phyloP scores from a whole-genome alignment of 2,113 vertebrate species.

The Zosterops lateralis region DNA sequence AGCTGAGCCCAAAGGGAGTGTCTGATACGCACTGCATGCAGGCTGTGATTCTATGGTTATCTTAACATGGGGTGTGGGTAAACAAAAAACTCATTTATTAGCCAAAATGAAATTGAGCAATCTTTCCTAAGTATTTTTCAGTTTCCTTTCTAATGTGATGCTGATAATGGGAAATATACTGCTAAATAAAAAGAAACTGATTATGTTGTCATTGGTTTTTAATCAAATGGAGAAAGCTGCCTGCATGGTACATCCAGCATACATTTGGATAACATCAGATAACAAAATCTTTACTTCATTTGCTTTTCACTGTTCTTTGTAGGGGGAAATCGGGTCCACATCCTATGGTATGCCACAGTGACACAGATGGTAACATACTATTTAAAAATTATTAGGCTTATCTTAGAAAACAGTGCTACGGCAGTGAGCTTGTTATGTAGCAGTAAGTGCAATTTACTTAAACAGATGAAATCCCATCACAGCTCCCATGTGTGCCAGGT shows the following conservation, averaged over 20 bases:
- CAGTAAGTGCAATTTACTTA: neutral
- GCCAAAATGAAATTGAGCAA: neutral
- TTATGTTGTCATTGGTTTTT: neutral
- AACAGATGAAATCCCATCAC: neutral
- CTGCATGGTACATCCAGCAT: neutral
- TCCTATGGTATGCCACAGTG: neutral
- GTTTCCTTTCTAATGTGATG: neutral
- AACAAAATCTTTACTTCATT: neutral
- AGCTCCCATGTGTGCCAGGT: neutral
- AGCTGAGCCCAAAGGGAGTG: neutral
- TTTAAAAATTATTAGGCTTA: neutral
- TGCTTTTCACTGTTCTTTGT: neutral
- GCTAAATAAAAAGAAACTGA: neutral
- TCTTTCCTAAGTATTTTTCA: neutral
- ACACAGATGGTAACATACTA: neutral
- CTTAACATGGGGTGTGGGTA: neutral
- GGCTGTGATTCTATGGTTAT: neutral
- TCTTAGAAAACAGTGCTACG: neutral
- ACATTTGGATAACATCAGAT: neutral
- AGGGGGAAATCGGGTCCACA: neutral
- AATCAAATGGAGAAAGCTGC: neutral
- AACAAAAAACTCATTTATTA: neutral
- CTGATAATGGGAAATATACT: neutral
- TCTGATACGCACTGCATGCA: neutral
- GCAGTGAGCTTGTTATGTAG: neutral